A percentile compares a stretch with the other conserved stretches of the same genome.
These are phyloP conservation scores for Nothoprocta perdicaria DNA, from an alignment of 2,113 vertebrate species.

Conservation along the genomic window DNA sequence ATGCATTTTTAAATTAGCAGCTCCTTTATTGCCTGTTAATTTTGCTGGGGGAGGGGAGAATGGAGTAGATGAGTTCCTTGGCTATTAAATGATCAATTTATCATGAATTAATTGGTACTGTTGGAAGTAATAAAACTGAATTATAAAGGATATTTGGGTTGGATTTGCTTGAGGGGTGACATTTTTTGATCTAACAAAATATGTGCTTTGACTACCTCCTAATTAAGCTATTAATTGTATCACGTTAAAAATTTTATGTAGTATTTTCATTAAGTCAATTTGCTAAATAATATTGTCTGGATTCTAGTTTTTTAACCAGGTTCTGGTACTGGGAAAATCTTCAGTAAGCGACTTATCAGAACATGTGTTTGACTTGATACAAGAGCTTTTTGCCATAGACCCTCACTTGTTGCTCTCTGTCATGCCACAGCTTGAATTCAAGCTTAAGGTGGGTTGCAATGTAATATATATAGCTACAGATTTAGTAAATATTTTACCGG, in stretches of 20 bases:
- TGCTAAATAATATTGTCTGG: neutral
- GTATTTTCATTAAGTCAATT: neutral
- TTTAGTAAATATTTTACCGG: neutral
- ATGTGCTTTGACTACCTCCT: neutral
- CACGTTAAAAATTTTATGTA: neutral
- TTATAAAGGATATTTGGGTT: neutral
- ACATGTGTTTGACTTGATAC: conserved; percentile 98
- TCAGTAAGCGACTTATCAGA: conserved; percentile 98
- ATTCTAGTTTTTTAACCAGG: conserved; percentile 97
- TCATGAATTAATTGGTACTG: neutral
- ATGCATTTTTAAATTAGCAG: neutral
- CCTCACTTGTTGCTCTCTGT: conserved; percentile 95
- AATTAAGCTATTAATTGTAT: neutral
- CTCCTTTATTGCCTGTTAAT: neutral
- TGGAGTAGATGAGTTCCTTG: neutral
- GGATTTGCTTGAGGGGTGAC: neutral
- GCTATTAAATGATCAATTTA: neutral
- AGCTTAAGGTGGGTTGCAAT: conserved; percentile 87
- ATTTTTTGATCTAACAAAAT: neutral
- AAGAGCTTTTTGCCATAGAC: conserved; percentile 98
- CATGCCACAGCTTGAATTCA: conserved; percentile 99
- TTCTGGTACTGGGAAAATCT: conserved; percentile 97
- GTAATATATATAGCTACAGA: neutral
- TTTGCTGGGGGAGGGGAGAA: neutral
- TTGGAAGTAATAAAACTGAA: neutral